These are phyloP conservation scores for Cremastinae sp. DNA, from an alignment of 2,888 invertebrate genomes.

Conservation along the genomic window DNA sequence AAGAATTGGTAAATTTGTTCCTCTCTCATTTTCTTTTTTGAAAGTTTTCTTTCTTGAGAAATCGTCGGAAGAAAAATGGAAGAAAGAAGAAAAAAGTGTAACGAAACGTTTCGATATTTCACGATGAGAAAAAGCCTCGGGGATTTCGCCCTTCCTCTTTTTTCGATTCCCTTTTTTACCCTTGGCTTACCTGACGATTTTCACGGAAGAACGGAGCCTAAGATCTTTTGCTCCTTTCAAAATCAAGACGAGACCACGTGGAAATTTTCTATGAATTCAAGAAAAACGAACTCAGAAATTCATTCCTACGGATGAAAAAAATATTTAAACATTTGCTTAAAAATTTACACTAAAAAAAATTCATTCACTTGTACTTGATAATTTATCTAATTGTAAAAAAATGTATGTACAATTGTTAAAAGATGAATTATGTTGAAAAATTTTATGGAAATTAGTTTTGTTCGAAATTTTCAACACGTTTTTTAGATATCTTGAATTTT, in stretches of 20 bases:
- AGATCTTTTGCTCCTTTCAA: constrained; percentile 12
- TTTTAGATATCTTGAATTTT: constrained; percentile 45
- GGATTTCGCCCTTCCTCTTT: constrained; percentile 54
- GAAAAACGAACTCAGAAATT: too few relatives aligned
- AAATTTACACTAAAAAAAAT: too few relatives aligned
- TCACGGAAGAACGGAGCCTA: constrained; percentile 67
- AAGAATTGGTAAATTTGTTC: background rate
- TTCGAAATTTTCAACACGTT: too few relatives aligned
- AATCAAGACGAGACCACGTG: too few relatives aligned
- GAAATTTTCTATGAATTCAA: too few relatives aligned
- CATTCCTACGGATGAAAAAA: too few relatives aligned
- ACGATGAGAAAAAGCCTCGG: constrained; percentile 39
- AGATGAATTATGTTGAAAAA: too few relatives aligned
- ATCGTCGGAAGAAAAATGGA: constrained; percentile 13
- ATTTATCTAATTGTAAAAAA: too few relatives aligned
- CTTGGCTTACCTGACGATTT: constrained; percentile 76
- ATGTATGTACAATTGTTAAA: too few relatives aligned
- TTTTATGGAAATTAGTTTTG: too few relatives aligned
- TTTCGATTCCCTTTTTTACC: constrained; percentile 70
- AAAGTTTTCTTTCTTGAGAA: background rate
- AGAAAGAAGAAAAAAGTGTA: constrained; percentile 39
- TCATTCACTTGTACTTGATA: too few relatives aligned
- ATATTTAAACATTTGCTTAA: too few relatives aligned
- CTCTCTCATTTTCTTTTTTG: background rate
- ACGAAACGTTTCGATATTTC: constrained; percentile 46